Evolutionary conservation across 2,113 vertebrate species (phyloP).

Genomic region (Martes martes): DNA sequence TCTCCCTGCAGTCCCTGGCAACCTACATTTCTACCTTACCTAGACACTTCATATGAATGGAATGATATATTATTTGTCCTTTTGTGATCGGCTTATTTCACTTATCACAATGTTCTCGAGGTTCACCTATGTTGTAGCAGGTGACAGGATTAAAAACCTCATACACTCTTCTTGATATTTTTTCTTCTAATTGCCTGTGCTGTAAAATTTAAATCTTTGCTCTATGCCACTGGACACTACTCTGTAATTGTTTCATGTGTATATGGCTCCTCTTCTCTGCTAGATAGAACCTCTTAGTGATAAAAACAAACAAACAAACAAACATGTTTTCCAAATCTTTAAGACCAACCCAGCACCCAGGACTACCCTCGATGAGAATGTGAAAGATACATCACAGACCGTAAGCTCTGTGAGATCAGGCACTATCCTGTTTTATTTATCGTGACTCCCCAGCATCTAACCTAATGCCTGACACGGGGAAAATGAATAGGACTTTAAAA

Average conservation of each 20-base stretch:
- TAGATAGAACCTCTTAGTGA: neutral
- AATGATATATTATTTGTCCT: neutral
- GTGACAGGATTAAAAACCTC: neutral
- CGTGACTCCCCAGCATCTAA: neutral
- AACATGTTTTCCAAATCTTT: neutral
- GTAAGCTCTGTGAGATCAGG: neutral
- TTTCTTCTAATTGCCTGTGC: neutral
- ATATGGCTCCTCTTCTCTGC: neutral
- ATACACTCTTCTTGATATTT: neutral
- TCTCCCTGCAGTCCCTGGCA: neutral
- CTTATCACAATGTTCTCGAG: neutral
- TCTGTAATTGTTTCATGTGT: neutral
- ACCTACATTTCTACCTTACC: neutral
- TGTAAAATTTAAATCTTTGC: neutral
- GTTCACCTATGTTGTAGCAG: neutral
- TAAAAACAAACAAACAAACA: neutral
- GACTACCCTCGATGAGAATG: neutral
- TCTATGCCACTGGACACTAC: neutral
- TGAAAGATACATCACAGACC: neutral
- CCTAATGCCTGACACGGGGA: neutral
- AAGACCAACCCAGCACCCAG: neutral
- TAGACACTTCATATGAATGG: neutral
- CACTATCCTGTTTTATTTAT: neutral
- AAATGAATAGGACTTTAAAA: neutral
- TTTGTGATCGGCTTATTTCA: neutral